Base-by-base conservation (phyloP, 2,113 vertebrate species). In the Hemibagrus wyckioides region DNA sequence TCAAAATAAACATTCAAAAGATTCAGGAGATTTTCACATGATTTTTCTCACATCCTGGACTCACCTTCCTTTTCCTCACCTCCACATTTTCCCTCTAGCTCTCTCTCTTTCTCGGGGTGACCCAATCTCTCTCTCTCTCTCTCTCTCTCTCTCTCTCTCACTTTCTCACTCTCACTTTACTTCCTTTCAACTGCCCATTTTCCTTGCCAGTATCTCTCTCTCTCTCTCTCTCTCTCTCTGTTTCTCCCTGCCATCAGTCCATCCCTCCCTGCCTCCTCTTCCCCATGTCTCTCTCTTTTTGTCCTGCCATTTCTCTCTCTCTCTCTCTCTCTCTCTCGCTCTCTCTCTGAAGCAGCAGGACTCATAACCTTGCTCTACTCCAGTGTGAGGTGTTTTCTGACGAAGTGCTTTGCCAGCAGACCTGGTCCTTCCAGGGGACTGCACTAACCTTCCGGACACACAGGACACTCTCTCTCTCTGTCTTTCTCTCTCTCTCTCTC, bases 351-450 rank as follows among this genome's bases (percentile, higher is more conserved):
- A 95, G 93, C 93, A 94, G 94, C 93, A 90, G 94, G 93, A 94
- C 92, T 92, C 93, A 94, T 95, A 94, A 95, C 95, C 94, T 95
- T 95, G 94, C 93, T 94, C 94, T 52, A 63, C 85, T 86, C 85
- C 61, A 92, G 93, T 93, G 92, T 93, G 93, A 94, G 94, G 86
- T 87, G 92, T 92, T 93, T 92, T 89, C 89, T 83, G 91, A 92
- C 94, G 93, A 94, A 95, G 92, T 94, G 94, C 93, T 94, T 94
- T 94, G 93, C 93, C 94, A 95, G 94, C 93, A 95, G 90, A 92
- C 91, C 93, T 93, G 92, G 92, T 91, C 90, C 90, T 92, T 94
- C 94, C 94, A 94, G 93, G 93, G 93, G 93, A 95, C 91, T 91
- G 92, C 93, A 91, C 90, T 94, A 94, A 93, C 93, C 93, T 94